Evolutionary conservation across 1,140 invertebrate genomes (phyloP).

Genomic region (Zaprionus davidi): DNA sequence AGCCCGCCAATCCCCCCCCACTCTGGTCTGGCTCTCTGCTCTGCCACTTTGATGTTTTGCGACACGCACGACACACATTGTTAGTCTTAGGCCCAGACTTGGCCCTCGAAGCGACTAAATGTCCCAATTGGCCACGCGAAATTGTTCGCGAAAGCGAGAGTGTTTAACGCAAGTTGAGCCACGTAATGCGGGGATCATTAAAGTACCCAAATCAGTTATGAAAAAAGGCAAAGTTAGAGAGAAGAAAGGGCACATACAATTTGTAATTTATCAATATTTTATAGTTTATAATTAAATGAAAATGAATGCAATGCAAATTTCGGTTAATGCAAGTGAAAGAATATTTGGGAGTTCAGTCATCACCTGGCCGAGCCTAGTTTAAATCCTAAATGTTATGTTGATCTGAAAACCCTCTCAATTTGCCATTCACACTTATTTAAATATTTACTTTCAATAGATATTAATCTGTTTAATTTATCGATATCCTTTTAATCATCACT

Average conservation of each 20-base stretch:
- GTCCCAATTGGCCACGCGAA: constrained; percentile 36
- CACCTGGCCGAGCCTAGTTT: not conserved
- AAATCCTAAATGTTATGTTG: no score
- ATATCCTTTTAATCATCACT: no score
- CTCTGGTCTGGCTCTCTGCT: constrained; percentile 16
- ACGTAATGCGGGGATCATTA: not conserved
- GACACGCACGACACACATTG: constrained; percentile 67
- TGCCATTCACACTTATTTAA: no score
- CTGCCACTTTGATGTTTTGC: constrained; percentile 64
- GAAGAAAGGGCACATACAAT: not conserved
- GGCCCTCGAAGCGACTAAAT: constrained; percentile 38
- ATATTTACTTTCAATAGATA: no score
- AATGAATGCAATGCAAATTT: no score
- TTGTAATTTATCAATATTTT: no score
- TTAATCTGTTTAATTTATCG: no score
- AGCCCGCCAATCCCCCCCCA: constrained; percentile 44
- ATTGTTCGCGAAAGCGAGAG: constrained; percentile 35
- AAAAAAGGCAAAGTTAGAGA: not conserved
- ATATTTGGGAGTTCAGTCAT: no score
- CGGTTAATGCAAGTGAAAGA: no score
- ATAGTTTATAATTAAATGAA: no score
- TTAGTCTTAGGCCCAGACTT: constrained; percentile 25
- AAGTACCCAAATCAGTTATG: not conserved
- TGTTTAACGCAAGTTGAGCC: not conserved
- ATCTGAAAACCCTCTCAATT: no score